Percentiles rank a stretch among this genome's conserved stretches.
These are phyloP conservation scores for Timema cristinae DNA, from an alignment of 2,888 invertebrate species.

Conservation along the genomic window DNA sequence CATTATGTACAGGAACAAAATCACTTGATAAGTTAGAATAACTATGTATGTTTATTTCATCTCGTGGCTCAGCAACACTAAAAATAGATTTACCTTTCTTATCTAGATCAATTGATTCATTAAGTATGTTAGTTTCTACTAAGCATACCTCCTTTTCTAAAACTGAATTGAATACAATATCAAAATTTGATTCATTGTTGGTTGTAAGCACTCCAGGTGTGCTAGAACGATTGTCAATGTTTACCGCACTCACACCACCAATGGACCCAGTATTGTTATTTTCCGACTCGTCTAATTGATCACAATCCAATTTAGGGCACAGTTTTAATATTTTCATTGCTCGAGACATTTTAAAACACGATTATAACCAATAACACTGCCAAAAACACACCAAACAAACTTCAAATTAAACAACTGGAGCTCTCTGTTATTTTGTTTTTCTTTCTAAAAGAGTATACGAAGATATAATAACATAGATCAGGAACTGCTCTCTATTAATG, in stretches of 20 bases:
- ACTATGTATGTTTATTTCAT: too few relatives aligned
- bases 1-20: not conserved
- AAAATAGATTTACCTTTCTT: too few relatives aligned
- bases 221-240: not conserved
- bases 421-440: too few relatives aligned
- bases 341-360: not conserved
- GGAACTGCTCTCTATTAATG: not conserved
- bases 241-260: not conserved
- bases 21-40: too few relatives aligned
- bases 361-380: not conserved
- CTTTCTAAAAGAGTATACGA: not conserved
- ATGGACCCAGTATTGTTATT: not conserved
- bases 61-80: too few relatives aligned
- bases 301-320: not conserved
- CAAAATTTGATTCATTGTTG: not conserved
- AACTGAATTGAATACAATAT: not conserved
- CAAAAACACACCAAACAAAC: not conserved
- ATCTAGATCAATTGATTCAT: not conserved
- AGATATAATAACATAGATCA: not conserved
- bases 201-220: not conserved
- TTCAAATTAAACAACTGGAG: too few relatives aligned
- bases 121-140: not conserved
- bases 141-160: not conserved
- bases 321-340: not conserved
- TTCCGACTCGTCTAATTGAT: not conserved